These are phyloP conservation scores for Trisateles emortualis DNA, from an alignment of 2,888 invertebrate genomes.

Conservation along the genomic window DNA sequence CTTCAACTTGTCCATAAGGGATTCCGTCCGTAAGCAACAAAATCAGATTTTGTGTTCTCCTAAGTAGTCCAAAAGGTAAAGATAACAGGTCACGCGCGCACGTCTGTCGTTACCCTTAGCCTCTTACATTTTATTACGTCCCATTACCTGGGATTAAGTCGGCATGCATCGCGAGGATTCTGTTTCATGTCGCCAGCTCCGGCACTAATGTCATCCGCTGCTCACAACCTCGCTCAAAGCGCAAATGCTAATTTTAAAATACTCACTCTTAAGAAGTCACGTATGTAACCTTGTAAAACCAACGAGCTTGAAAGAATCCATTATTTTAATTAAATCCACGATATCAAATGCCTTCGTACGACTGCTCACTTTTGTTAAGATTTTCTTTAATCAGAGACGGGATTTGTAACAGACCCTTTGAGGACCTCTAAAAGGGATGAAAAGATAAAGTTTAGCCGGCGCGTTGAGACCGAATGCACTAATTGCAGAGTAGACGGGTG, in stretches of 20 bases:
- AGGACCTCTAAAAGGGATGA: constrained; percentile 34
- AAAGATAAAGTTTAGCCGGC: constrained; percentile 41
- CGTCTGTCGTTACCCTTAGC: constrained; percentile 80
- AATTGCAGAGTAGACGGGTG: constrained; percentile 51
- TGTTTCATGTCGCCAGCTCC: constrained; percentile 69
- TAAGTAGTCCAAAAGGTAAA: constrained; percentile 67
- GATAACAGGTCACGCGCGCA: constrained; percentile 82
- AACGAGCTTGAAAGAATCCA: constrained; percentile 57
- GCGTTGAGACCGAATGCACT: constrained; percentile 46
- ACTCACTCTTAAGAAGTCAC: constrained; percentile 45
- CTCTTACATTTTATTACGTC: constrained; percentile 84
- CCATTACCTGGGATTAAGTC: constrained; percentile 83
- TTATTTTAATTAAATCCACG: constrained; percentile 53
- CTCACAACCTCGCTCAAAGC: constrained; percentile 53
- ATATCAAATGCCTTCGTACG: constrained; percentile 43
- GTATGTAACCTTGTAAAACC: constrained; percentile 53
- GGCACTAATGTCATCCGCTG: constrained; percentile 61
- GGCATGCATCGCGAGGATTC: constrained; percentile 73
- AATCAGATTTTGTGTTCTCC: constrained; percentile 68
- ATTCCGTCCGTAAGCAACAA: constrained; percentile 46
- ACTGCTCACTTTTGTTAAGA: constrained; percentile 49
- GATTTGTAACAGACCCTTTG: constrained; percentile 36
- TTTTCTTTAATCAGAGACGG: constrained; percentile 38
- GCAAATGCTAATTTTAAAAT: constrained; percentile 63
- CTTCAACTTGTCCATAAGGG: constrained; percentile 25